A percentile compares a stretch with the other conserved stretches of the same genome.
phyloP scores from a whole-genome alignment of 2,888 invertebrate species.

The Apocheima hispidaria region DNA sequence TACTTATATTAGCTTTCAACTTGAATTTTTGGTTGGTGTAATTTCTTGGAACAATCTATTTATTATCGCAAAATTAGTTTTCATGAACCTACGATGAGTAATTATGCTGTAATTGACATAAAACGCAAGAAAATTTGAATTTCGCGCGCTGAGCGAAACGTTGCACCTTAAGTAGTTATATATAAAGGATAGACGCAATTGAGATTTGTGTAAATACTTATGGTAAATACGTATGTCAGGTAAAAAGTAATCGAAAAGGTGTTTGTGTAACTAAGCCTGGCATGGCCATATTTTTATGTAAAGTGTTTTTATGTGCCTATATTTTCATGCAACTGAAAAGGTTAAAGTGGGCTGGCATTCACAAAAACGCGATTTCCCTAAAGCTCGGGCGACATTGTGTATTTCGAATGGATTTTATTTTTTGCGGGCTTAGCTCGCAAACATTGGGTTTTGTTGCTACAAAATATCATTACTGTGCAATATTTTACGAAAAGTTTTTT shows the following conservation, averaged over 20 bases:
- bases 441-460: conserved; percentile 11
- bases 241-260: conserved; percentile 10
- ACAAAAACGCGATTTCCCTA: conserved; percentile 42
- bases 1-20: too few relatives aligned
- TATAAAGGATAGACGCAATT: too few relatives aligned
- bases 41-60: too few relatives aligned
- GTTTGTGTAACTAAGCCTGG: conserved; percentile 37
- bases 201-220: too few relatives aligned
- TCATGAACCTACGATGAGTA: too few relatives aligned
- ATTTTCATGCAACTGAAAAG: conserved; percentile 44
- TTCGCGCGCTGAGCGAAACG: too few relatives aligned
- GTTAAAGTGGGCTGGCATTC: conserved; percentile 40
- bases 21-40: too few relatives aligned
- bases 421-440: conserved; percentile 17
- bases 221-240: too few relatives aligned
- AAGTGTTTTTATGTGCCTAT: conserved; percentile 45
- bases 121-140: too few relatives aligned
- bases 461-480: conserved; percentile 11
- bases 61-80: too few relatives aligned
- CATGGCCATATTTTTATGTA: conserved; percentile 40
- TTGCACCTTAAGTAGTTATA: too few relatives aligned
- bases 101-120: too few relatives aligned
- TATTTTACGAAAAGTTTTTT: conserved; percentile 1
- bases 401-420: conserved; percentile 39
- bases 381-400: conserved; percentile 36